Percentiles rank a stretch among this genome's conserved stretches.
These are phyloP conservation scores for Etheostoma perlongum DNA, from an alignment of 2,797 vertebrate genomes.

Conservation along the genomic window DNA sequence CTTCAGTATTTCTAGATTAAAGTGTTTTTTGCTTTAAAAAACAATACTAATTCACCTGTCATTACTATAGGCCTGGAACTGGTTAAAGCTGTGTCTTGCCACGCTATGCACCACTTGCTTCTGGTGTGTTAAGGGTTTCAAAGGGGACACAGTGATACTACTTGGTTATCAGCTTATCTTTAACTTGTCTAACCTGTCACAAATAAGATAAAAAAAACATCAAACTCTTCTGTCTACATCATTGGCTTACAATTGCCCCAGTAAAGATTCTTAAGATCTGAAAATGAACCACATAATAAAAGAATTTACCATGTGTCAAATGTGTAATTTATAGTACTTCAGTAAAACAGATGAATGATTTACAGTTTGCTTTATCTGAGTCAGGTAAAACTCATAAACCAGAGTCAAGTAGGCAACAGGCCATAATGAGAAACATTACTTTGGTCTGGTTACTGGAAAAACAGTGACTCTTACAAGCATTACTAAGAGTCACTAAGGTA, in stretches of 20 bases:
- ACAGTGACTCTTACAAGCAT: not conserved
- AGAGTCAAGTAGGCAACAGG: not conserved
- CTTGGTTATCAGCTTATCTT: not conserved
- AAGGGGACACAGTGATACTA: not conserved
- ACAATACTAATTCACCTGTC: too few relatives aligned
- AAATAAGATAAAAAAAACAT: not conserved
- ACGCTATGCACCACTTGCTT: not conserved
- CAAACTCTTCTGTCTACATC: too few relatives aligned
- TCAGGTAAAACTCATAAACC: not conserved
- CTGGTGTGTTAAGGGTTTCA: too few relatives aligned
- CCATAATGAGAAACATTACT: not conserved
- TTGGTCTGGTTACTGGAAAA: too few relatives aligned
- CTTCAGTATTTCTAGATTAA: not conserved
- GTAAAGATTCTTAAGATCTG: not conserved
- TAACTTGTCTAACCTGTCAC: not conserved
- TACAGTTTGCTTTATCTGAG: not conserved
- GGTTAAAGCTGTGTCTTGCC: not conserved
- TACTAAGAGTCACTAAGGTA: not conserved
- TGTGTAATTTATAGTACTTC: not conserved
- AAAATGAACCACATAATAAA: not conserved
- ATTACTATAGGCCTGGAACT: too few relatives aligned
- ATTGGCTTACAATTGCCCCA: not conserved
- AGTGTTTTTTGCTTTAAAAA: too few relatives aligned
- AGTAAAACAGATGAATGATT: constrained; percentile 10
- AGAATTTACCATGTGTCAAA: not conserved